These are phyloP conservation scores for Pipistrellus pipistrellus DNA, from an alignment of 2,797 vertebrate genomes.

Conservation along the genomic window DNA sequence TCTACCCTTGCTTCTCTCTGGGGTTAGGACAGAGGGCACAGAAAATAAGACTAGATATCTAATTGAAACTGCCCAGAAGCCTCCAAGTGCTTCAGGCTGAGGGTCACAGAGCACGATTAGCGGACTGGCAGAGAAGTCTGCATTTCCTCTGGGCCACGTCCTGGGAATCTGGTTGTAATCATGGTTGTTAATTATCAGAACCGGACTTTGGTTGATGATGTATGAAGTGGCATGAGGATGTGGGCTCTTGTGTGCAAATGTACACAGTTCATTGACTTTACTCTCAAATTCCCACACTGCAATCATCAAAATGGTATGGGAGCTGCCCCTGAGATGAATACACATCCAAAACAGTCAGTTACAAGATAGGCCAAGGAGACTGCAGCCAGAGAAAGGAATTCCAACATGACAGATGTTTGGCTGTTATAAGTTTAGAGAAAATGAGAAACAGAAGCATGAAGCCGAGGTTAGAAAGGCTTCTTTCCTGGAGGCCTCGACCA, in stretches of 20 bases:
- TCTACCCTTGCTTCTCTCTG: background rate
- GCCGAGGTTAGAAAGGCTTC: background rate
- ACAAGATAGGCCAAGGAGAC: background rate
- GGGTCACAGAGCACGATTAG: background rate
- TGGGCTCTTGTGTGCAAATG: constrained; percentile 6
- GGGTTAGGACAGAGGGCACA: background rate
- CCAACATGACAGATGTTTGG: constrained; percentile 61
- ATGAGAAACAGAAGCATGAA: constrained; percentile 64
- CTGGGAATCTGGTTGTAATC: constrained; percentile 54
- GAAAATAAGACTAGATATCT: constrained; percentile 16
- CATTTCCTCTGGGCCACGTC: constrained; percentile 60
- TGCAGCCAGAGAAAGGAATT: constrained; percentile 49
- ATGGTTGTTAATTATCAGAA: constrained; percentile 62
- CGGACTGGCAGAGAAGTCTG: background rate
- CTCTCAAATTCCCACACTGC: constrained; percentile 19
- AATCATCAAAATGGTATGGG: background rate
- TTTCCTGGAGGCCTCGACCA: background rate
- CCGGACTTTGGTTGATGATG: background rate
- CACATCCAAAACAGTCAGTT: constrained; percentile 17
- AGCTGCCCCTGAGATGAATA: background rate
- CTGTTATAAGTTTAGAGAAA: constrained; percentile 44
- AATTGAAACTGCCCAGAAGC: constrained; percentile 53
- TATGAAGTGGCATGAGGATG: constrained; percentile 27
- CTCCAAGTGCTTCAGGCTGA: constrained; percentile 31
- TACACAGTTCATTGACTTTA: constrained; percentile 48